Conservation (phyloP, 2,888 invertebrate species). For the Miltochrista miniata region DNA sequence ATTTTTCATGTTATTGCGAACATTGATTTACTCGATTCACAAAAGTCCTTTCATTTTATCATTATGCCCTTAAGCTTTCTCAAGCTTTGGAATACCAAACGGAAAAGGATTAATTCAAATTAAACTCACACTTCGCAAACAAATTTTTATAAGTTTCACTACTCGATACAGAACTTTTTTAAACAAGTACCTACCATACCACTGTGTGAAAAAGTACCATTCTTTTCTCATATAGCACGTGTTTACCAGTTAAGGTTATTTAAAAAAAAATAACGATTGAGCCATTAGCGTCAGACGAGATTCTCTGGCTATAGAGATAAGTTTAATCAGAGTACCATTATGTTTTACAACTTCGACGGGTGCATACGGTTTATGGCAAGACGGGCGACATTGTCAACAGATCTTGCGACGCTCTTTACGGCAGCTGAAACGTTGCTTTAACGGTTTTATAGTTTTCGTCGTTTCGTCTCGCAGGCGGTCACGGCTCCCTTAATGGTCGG, state of each 20-base stretch:
- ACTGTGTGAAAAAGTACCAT: too few relatives aligned
- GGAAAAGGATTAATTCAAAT: too few relatives aligned
- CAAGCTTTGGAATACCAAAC: too few relatives aligned
- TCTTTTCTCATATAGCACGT: background rate
- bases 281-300: slow-evolving; percentile 68
- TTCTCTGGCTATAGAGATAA: slow-evolving; percentile 70
- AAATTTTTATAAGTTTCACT: too few relatives aligned
- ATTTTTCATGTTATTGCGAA: too few relatives aligned
- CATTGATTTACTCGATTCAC: too few relatives aligned
- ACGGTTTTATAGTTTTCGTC: slow-evolving; percentile 83
- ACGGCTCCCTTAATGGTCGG: slow-evolving; percentile 77
- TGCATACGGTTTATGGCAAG: slow-evolving; percentile 82
- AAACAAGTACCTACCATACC: too few relatives aligned
- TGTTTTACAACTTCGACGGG: slow-evolving; percentile 77
- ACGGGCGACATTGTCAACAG: slow-evolving; percentile 82
- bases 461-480: slow-evolving; percentile 79
- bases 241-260: background rate
- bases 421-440: slow-evolving; percentile 83
- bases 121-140: too few relatives aligned
- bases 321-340: slow-evolving; percentile 82
- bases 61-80: too few relatives aligned
- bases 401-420: slow-evolving; percentile 82
- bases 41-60: too few relatives aligned
- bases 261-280: background rate
- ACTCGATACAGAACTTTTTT: too few relatives aligned